Base-by-base conservation (phyloP, 1,140 invertebrate genomes). In the Bilobella aurantiaca region DNA sequence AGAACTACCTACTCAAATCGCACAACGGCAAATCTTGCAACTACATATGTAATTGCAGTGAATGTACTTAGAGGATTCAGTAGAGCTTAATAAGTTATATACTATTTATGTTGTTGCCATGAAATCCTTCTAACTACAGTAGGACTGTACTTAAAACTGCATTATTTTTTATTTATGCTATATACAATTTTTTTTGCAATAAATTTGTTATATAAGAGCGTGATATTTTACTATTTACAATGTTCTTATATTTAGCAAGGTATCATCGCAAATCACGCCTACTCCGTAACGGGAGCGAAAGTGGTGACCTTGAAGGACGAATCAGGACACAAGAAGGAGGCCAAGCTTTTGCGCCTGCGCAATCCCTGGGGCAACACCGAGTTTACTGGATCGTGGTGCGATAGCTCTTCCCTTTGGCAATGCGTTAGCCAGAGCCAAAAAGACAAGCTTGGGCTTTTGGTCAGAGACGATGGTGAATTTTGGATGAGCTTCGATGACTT, bases 321-420 rank as follows among this genome's bases (percentile, higher is more conserved):
- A 12, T 42, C 34, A 12, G 34, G 34, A 12, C 8, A 42, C 8
- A 42, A 12, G 8, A 12, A 8, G 34, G 34, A 12, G 8, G 34
- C 18, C 18, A 8, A 42, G 8, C 8, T 18, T 12, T 18, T 98
- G 3, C 84, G 91, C 71, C 78, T 98, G 14, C 83, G 94, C n/a
- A 98, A 98, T 83, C 95, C 96, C 0, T 98, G 96, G 96, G 96
- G 94, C 1, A 89, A 93, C 76, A 97, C 93, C 77, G 93, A 91
- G 34, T 99, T 95, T 95, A 88, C 90, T 67, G 95, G 96, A 18
- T 90, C 95, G 71, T 98, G 93, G 91, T 90, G 89, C 1, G 91
- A 93, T 73, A 83, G 86, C 66, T 96, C 92, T 53, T 77, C 83
- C 0, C 79, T 87, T 37, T 98, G 96, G 95, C 92, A 42, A 42